These are phyloP conservation scores for Trogon melanurus DNA, from an alignment of 2,113 vertebrate species.

Conservation along the genomic window DNA sequence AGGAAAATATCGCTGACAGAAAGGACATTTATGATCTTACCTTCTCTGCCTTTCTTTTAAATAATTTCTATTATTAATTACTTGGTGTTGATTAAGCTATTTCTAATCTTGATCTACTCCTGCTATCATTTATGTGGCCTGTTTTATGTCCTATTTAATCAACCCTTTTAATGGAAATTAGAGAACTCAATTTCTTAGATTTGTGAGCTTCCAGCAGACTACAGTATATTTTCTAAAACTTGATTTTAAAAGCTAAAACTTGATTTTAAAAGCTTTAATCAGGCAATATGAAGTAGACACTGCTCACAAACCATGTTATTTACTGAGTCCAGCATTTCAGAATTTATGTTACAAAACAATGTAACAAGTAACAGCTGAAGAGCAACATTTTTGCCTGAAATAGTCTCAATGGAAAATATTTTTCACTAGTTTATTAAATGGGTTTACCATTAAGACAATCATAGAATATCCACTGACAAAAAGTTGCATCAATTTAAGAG, in stretches of 20 bases:
- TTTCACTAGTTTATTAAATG: background rate
- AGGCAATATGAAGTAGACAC: background rate
- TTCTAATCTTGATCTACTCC: background rate
- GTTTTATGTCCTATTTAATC: slow-evolving; percentile 22
- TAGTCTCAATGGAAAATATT: background rate
- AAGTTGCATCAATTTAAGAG: background rate
- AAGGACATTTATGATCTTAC: background rate
- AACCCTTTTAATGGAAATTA: background rate
- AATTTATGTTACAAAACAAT: background rate
- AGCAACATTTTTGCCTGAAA: background rate
- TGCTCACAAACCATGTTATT: background rate
- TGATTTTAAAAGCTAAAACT: background rate
- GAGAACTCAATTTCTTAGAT: background rate
- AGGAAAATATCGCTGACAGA: background rate
- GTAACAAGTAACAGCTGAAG: background rate
- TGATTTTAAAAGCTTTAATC: background rate
- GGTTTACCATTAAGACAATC: background rate
- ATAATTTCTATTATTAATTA: background rate
- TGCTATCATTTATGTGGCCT: background rate
- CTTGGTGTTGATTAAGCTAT: slow-evolving; percentile 6
- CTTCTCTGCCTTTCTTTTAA: background rate
- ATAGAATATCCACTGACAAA: background rate
- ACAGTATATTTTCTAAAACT: background rate
- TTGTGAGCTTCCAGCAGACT: background rate
- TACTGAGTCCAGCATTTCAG: background rate